Percentiles rank a stretch among this genome's conserved stretches.
These are phyloP conservation scores for Parasteatoda lunata DNA, from an alignment of 2,888 invertebrate species.

Conservation along the genomic window DNA sequence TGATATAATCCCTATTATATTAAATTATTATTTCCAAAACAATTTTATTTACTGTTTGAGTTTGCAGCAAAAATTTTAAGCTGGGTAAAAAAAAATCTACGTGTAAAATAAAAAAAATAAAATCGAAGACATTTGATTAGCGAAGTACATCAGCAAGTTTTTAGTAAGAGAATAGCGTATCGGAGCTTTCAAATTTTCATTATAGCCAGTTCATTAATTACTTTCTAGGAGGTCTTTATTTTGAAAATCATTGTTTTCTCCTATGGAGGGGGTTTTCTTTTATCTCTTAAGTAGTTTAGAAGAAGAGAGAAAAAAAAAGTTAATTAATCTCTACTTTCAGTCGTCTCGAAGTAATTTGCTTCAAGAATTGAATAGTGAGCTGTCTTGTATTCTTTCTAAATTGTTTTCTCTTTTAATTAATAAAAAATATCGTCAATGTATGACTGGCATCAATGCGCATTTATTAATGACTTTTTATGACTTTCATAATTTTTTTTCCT, in stretches of 20 bases:
- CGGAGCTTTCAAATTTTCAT: slow-evolving; percentile 41
- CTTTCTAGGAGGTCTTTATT: slow-evolving; percentile 41
- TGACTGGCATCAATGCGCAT: slow-evolving; percentile 5
- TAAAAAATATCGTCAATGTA: slow-evolving; percentile 37
- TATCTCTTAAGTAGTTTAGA: slow-evolving; percentile 44
- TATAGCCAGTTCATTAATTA: slow-evolving; percentile 40
- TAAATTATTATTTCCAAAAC: too few relatives aligned
- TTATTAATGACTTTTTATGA: background rate
- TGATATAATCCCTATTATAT: too few relatives aligned
- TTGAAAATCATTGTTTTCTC: slow-evolving; percentile 27
- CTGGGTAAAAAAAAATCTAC: background rate
- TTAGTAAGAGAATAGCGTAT: slow-evolving; percentile 19
- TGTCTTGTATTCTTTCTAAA: slow-evolving; percentile 29
- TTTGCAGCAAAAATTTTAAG: too few relatives aligned
- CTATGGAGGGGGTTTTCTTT: slow-evolving; percentile 30
- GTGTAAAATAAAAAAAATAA: slow-evolving; percentile 4
- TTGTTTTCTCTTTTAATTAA: slow-evolving; percentile 51
- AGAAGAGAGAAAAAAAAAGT: slow-evolving; percentile 17
- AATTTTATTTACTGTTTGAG: too few relatives aligned
- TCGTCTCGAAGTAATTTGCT: background rate
- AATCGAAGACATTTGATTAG: slow-evolving; percentile 1
- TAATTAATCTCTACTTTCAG: slow-evolving; percentile 44
- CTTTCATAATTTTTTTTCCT: background rate
- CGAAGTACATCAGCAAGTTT: slow-evolving; percentile 13
- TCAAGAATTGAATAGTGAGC: background rate